Conservation (phyloP, 2,113 vertebrate genomes). For the Malurus melanocephalus region DNA sequence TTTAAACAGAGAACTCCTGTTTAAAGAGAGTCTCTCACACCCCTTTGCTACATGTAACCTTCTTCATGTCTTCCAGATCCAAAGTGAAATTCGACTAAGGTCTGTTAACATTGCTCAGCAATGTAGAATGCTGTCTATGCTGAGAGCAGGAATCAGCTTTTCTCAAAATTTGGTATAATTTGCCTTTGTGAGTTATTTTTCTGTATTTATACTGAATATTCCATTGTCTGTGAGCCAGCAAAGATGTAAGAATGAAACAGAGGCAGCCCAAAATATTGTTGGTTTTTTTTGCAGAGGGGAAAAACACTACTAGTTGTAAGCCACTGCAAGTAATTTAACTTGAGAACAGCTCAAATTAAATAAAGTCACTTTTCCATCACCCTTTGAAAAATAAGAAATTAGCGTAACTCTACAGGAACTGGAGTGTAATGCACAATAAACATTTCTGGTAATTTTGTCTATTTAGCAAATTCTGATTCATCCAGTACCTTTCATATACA, state of each 20-base stretch:
- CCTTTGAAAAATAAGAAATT: neutral
- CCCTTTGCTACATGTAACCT: neutral
- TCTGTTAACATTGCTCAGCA: neutral
- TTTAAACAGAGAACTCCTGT: neutral
- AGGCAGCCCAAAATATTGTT: neutral
- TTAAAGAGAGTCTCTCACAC: neutral
- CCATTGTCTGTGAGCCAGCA: neutral
- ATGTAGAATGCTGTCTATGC: neutral
- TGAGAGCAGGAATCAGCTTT: neutral
- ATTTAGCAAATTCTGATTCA: neutral
- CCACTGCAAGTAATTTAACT: neutral
- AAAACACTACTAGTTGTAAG: neutral
- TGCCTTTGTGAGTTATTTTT: neutral
- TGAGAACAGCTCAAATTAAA: neutral
- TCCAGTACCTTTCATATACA: constrained; percentile 90
- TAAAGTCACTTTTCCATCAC: neutral
- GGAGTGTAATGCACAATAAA: neutral
- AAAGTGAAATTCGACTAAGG: neutral
- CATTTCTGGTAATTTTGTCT: neutral
- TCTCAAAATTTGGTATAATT: neutral
- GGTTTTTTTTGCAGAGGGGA: neutral
- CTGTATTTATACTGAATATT: neutral
- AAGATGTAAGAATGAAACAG: neutral
- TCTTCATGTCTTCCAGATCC: neutral
- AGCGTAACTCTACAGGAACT: neutral